Evolutionary conservation across 2,113 vertebrate genomes (phyloP), one percentile per base, ranked within the genome.

Genomic region (Platichthys flesus): DNA sequence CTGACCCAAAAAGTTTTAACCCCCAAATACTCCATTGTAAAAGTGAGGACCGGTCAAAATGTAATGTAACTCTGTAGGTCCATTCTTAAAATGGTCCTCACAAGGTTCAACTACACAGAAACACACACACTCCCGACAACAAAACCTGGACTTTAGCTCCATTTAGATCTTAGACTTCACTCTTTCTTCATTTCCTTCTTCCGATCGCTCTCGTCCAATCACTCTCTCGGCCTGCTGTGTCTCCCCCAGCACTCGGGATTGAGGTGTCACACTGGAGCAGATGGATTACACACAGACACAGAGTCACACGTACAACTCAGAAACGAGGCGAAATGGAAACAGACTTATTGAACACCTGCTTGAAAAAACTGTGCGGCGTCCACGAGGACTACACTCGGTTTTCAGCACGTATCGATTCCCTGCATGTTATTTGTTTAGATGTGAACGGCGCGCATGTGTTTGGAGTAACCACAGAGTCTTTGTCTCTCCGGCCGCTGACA

Each of bases 261-360:
- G 96, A 96, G 95, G 95, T 97, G 96, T 97, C 96, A 97, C 81
- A 95, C 94, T 89, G 89, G 92, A 94, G 94, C 94, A 93, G 93
- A 89, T 86, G 83, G 75, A 86, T 88, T 82, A 85, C 78, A 72
- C 78, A 79, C 80, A 75, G 45, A 83, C 26, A 60, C 81, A 71
- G 42, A 76, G 55, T 64, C 63, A 70, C 68, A 84, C 68, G 62
- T 73, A 84, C 73, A 79, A 76, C 64, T 80, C 76, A 85, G 81
- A 89, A 85, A 90, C 70, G 74, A 90, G 85, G 71, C 81, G 76
- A 90, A 90, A 90, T 88, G 86, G 79, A 89, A 86, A 88, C 81
- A 86, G 73, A 77, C 71, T 80, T 84, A 87, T 83, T 87, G 84
- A 91, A 87, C 67, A 65, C 55, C 85, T 85, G 56, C 83, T 81